Conservation (phyloP, 1,140 invertebrate genomes). For the Drosophila bocqueti region DNA sequence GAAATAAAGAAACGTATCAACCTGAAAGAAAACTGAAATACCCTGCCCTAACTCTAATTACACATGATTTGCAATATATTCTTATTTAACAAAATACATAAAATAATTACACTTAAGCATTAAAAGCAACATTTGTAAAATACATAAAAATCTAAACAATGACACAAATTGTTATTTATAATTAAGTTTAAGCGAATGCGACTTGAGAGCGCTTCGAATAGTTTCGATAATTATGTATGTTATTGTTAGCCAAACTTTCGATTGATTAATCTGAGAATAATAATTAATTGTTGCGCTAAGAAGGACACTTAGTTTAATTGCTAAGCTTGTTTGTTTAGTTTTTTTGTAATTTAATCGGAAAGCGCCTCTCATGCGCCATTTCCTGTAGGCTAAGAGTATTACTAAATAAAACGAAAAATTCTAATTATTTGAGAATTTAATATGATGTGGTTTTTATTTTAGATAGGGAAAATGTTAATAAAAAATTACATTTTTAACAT, state of each 20-base stretch:
- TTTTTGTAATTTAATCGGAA: conserved; percentile 55
- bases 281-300: conserved; percentile 76
- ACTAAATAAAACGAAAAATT: conserved; percentile 63
- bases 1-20: not conserved
- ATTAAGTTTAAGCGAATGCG: conserved; percentile 49
- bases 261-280: conserved; percentile 41
- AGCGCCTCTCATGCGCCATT: conserved; percentile 67
- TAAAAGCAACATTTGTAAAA: conserved; percentile 55
- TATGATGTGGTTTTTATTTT: not conserved
- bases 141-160: conserved; percentile 42
- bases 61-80: conserved; percentile 69
- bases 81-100: conserved; percentile 32
- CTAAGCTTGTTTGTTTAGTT: conserved; percentile 79
- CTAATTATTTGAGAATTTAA: conserved; percentile 22
- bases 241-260: conserved; percentile 52
- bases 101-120: conserved; percentile 25
- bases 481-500: not conserved
- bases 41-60: conserved; percentile 4
- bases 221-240: conserved; percentile 46
- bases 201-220: conserved; percentile 7
- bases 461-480: not conserved
- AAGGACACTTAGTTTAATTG: conserved; percentile 44
- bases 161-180: conserved; percentile 59
- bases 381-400: conserved; percentile 58
- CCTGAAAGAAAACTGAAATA: not conserved